Base-by-base conservation (phyloP, 2,797 vertebrate genomes). In the Decapterus maruadsi region DNA sequence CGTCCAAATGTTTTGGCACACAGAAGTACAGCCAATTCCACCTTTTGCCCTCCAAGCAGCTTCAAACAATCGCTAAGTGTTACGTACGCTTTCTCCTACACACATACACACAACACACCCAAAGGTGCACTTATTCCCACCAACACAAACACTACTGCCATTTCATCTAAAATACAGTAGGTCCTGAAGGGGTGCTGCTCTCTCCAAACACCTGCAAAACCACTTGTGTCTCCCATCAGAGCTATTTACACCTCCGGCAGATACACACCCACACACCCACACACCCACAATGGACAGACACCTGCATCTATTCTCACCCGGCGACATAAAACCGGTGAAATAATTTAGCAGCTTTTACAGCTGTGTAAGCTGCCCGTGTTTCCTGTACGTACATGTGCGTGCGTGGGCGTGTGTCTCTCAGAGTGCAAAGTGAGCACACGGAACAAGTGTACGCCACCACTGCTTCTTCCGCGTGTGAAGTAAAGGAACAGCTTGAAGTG, bases 401-500 rank as follows among this genome's bases (percentile, higher is more conserved):
- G 66, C 46, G 42, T 75, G 67, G 46, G 51, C 59, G 31, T 70
- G 68, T 38, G 51, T 57, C 26, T 65, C 20, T 3, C 38, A 67
- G 72, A 26, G 75, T 45, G 68, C 67, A 67, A 83, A 87, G 73
- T 70, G 84, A 75, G 78, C 70, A 61, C 43, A 65, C 29, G 31
- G 53, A 63, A 77, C 17, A 40, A 78, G 83, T 75, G 58, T 82
- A 85, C 59, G 62, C 74, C 54, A 60, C 80, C 50, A 14, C 77
- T 14, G 51, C 82, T 73, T 55, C 64, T 60, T 61, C 45, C 31
- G 38, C 6, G 62, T 82, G 78, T 74, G 66, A 89, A 86, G 73
- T 80, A 67, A 81, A 74, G 59, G 26, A 88, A 75, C 80, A 83
- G 83, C 81, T 87, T 83, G 72, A 84, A 91, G 88, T 84, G 83